Base-by-base conservation (phyloP, 1,140 invertebrate species). In the Ditylenchus dipsaci region DNA sequence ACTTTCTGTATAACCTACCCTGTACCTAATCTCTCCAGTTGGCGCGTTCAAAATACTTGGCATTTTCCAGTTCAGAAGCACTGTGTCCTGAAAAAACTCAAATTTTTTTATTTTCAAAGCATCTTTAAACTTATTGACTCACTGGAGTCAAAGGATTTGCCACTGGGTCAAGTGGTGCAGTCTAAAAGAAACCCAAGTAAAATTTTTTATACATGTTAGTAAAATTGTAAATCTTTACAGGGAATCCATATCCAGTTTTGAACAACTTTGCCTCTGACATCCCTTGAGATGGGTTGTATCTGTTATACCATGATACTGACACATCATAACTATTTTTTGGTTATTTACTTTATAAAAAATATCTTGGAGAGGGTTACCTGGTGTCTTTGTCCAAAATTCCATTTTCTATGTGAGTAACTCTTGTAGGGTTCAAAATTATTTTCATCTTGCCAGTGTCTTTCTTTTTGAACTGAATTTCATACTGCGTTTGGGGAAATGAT, bases 361-460 rank as follows among this genome's bases (percentile, higher is more conserved):
- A 3, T 27, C 5, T 21, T 5, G 26, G n/a, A 43, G 11, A 15
- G 26, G 74, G 73, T 45, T 62, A 78, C 76, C 80, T 76, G 0
- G 78, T 80, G 45, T 78, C 76, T 45, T 81, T 82, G 60, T 82
- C 80, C 8, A 82, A 63, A 62, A 83, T 77, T 19, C 81, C 81
- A 68, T 82, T 82, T 49, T 82, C 81, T 45, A 82, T 70, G 45
- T 82, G 79, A 63, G 75, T 83, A 27, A 53, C 68, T 19, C 69
- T 72, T 17, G 68, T 62, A 64, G 72, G 68, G 45, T 68, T 74
- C 60, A 65, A 49, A 15, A 81, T 65, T 58, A 75, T 78, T 49
- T 82, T 82, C 33, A 78, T 72, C 45, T 81, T 81, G 27, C 83
- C 80, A 7, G 67, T 71, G 19, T 73, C 79, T 17, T 69, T 72